These are phyloP conservation scores for Ethmia dodecea DNA, from an alignment of 2,888 invertebrate genomes.

Conservation along the genomic window DNA sequence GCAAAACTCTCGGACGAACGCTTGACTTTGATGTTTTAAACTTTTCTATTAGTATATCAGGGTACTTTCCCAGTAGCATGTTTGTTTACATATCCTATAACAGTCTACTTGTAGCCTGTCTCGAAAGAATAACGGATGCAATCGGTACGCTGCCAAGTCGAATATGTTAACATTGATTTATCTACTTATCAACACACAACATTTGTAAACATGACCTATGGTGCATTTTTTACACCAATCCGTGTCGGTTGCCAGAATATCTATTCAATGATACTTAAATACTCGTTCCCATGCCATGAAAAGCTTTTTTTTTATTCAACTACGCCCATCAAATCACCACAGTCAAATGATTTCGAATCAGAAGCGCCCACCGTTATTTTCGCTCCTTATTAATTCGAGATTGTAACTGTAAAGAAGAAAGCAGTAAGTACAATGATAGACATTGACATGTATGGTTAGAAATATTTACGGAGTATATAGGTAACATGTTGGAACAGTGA, in stretches of 20 bases:
- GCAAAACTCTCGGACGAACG: constrained; percentile 19
- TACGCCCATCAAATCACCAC: constrained; percentile 11
- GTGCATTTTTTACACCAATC: neutral
- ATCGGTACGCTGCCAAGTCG: too few relatives aligned
- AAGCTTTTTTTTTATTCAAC: constrained; percentile 6
- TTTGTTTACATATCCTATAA: constrained; percentile 22
- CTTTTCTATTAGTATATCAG: constrained; percentile 27
- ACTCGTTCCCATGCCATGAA: constrained; percentile 7
- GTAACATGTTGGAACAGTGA: neutral
- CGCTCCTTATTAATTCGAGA: constrained; percentile 17
- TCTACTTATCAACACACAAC: too few relatives aligned
- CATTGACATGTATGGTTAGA: constrained; percentile 12
- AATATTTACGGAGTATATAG: constrained; percentile 4
- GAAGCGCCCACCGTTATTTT: constrained; percentile 13
- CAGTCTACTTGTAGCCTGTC: constrained; percentile 21
- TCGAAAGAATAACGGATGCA: constrained; percentile 2
- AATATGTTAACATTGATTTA: too few relatives aligned
- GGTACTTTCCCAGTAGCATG: constrained; percentile 29
- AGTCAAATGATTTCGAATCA: constrained; percentile 12
- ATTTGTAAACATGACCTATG: too few relatives aligned
- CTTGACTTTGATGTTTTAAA: constrained; percentile 17
- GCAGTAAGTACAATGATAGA: constrained; percentile 18
- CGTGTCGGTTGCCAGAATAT: neutral
- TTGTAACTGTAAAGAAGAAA: constrained; percentile 22
- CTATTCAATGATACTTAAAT: constrained; percentile 1